Base-by-base conservation (phyloP, 2,888 invertebrate species). In the Brachyptera risi region DNA sequence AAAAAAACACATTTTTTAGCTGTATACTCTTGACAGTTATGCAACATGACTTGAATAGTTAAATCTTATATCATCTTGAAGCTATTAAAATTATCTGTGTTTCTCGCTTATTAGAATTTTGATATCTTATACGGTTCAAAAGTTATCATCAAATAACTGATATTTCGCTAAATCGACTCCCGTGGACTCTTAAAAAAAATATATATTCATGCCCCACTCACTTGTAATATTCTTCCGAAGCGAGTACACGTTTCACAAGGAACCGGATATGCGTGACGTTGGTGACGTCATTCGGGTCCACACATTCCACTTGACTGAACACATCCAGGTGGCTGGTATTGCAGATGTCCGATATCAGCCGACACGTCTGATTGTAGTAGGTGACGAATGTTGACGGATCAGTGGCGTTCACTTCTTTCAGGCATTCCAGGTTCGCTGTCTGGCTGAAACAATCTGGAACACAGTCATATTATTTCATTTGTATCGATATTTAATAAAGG, bases 151-250 rank as follows among this genome's bases (percentile, higher is more conserved):
- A n/a, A n/a, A n/a, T n/a, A n/a, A n/a, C n/a, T n/a, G n/a, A n/a
- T n/a, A n/a, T n/a, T n/a, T n/a, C n/a, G n/a, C n/a, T n/a, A n/a
- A n/a, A n/a, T n/a, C n/a, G n/a, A n/a, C n/a, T n/a, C n/a, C n/a
- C n/a, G n/a, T n/a, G n/a, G n/a, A n/a, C n/a, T n/a, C n/a, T n/a
- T n/a, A n/a, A n/a, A n/a, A n/a, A n/a, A n/a, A n/a, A n/a, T n/a
- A n/a, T n/a, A n/a, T n/a, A n/a, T n/a, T n/a, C n/a, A n/a, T n/a
- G n/a, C n/a, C n/a, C n/a, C n/a, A n/a, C 82, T 78, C 70, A 85
- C 86, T 82, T 83, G 70, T 83, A 87, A 73, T 83, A 87, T 69
- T 86, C 84, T 68, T 86, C 85, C 1, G 83, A 79, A 1, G 86
- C 84, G 21, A 87, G 71, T 7, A 76, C 73, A 47, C 86, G 76